phyloP scores from a whole-genome alignment of 2,797 vertebrate genomes.

The Onychomys leucogaster region DNA sequence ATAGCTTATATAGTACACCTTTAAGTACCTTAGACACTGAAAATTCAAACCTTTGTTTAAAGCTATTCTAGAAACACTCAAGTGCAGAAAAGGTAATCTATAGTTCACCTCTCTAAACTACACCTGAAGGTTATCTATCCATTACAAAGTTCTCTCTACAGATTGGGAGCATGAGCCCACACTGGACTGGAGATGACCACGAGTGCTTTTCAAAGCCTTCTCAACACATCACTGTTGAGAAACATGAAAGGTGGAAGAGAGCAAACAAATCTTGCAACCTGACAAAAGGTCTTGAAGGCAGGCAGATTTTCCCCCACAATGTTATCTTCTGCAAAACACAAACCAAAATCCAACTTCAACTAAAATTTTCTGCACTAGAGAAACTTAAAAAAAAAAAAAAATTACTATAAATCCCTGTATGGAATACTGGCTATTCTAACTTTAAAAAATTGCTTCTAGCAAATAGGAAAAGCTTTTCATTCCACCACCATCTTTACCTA shows the following conservation, averaged over 20 bases:
- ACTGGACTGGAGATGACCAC: neutral
- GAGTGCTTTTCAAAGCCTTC: neutral
- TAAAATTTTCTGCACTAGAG: slow-evolving; percentile 36
- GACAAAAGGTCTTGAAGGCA: slow-evolving; percentile 63
- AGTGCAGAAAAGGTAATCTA: slow-evolving; percentile 48
- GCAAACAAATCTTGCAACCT: slow-evolving; percentile 43
- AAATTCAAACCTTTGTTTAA: slow-evolving; percentile 59
- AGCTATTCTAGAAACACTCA: slow-evolving; percentile 59
- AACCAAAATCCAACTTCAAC: slow-evolving; percentile 50
- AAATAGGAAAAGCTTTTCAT: slow-evolving; percentile 56
- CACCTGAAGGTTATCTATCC: slow-evolving; percentile 40
- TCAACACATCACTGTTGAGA: neutral
- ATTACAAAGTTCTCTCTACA: slow-evolving; percentile 48
- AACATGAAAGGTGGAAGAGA: slow-evolving; percentile 24
- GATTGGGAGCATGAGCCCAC: slow-evolving; percentile 29
- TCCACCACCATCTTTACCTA: slow-evolving; percentile 43
- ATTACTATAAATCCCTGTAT: slow-evolving; percentile 28
- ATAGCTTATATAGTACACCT: slow-evolving; percentile 38
- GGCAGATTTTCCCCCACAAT: slow-evolving; percentile 14
- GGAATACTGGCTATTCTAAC: slow-evolving; percentile 29
- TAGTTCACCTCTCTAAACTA: slow-evolving; percentile 45
- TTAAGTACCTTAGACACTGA: slow-evolving; percentile 31
- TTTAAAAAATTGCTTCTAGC: slow-evolving; percentile 55
- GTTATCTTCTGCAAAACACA: slow-evolving; percentile 35
- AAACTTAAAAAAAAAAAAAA: neutral